Base-by-base conservation (phyloP, 2,113 vertebrate species). In the Cebus imitator region DNA sequence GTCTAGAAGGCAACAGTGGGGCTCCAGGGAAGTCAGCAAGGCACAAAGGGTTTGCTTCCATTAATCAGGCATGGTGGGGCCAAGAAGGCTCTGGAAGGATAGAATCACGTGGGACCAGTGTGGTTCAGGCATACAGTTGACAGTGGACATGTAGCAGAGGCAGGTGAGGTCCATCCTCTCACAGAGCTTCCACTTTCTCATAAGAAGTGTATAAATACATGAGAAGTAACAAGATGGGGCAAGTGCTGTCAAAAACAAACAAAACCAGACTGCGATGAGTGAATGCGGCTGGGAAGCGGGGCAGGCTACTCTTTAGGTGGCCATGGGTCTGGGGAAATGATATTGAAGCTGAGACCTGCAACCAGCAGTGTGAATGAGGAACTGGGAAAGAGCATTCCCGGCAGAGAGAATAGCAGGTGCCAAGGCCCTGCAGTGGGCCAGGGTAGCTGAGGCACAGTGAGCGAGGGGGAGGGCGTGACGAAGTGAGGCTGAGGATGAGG, bases 121-220 rank as follows among this genome's bases (percentile, higher is more conserved):
- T 55, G 27, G 43, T 25, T 35, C 64, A 6, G 64, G 35, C 18
- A 3, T 55, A 52, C 35, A 9, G 80, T 64, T 55, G 73, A 23
- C 79, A 43, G 7, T 72, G 84, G 64, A 75, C 80, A 72, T 48
- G 40, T 2, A 35, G 37, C 75, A 58, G 35, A 76, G 52, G 68
- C 17, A 78, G 50, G 61, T 0, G 0, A 10, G 72, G 12, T 18
- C 17, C 37, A 2, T 45, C 0, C 0, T 57, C 32, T 37, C 50
- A 8, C 25, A 75, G 40, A 76, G 27, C 32, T 80, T 61, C 48
- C 8, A 9, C 48, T 48, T 64, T 64, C 5, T 32, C 55, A 1
- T 17, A 8, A 88, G 55, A 88, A 43, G n/a, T 37, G 0, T 40
- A n/a, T 30, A 40, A 6, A 12, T 72, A n/a, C 30, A 92, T 27